Evolutionary conservation across 2,113 vertebrate species (phyloP).

Genomic region (Panthera uncia): DNA sequence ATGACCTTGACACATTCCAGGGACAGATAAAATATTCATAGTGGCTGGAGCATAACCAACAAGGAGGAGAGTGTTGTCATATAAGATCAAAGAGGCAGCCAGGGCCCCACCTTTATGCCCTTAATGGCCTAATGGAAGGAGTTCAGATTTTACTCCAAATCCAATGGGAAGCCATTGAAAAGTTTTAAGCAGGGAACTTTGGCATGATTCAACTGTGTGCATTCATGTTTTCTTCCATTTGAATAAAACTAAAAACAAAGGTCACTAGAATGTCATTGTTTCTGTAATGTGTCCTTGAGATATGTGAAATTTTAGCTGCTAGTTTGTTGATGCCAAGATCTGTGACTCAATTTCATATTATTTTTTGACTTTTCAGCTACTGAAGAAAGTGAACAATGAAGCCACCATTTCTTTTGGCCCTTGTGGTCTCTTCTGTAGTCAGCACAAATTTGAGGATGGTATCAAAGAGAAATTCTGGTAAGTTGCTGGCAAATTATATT

Average conservation of each 20-base stretch:
- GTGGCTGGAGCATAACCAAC: background rate
- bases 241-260: conserved; percentile 67
- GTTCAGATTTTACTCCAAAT: background rate
- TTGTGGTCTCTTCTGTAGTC: conserved; percentile 89
- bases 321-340: conserved; percentile 72
- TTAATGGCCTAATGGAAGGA: background rate
- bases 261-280: conserved; percentile 58
- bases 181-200: background rate
- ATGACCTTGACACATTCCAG: background rate
- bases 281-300: conserved; percentile 61
- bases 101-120: background rate
- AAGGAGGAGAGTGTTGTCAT: background rate
- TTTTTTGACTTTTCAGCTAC: conserved; percentile 83
- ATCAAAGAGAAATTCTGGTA: conserved; percentile 98
- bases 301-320: conserved; percentile 67
- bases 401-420: conserved; percentile 87
- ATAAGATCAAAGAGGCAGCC: background rate
- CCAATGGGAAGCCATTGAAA: background rate
- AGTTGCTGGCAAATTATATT: conserved; percentile 79
- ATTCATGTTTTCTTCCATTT: conserved; percentile 63
- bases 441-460: conserved; percentile 94
- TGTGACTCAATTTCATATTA: conserved; percentile 71
- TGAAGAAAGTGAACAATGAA: conserved; percentile 89
- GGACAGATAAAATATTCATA: background rate
- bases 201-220: conserved; percentile 53